Evolutionary conservation across 2,888 invertebrate genomes (phyloP).

Genomic region (Chromoteleia sp.): DNA sequence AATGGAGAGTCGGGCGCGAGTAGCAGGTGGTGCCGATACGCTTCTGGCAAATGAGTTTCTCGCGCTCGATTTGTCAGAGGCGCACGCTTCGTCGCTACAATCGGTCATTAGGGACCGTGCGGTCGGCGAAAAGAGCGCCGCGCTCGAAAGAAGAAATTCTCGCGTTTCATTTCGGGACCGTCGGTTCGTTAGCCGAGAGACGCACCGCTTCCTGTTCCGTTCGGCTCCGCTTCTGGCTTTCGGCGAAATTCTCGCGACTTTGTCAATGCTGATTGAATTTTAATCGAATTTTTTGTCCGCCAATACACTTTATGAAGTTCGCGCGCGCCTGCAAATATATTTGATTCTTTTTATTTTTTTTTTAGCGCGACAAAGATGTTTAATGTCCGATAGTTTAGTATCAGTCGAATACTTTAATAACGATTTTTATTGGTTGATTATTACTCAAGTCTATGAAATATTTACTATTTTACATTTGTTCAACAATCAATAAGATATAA

Average conservation of each 20-base stretch:
- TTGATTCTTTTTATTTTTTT: no score
- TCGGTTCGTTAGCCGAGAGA: conserved; percentile 53
- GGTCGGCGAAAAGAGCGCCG: conserved; percentile 30
- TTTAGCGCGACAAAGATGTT: no score
- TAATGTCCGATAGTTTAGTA: no score
- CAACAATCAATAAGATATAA: no score
- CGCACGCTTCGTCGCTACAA: conserved; percentile 70
- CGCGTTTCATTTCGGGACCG: conserved; percentile 49
- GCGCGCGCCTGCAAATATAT: not conserved
- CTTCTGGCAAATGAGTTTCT: conserved; percentile 81
- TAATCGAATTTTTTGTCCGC: conserved; percentile 23
- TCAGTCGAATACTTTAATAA: no score
- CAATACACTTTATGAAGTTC: conserved; percentile 2
- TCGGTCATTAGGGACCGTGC: conserved; percentile 74
- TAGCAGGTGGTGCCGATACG: conserved; percentile 80
- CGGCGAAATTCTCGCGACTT: conserved; percentile 25
- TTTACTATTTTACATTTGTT: no score
- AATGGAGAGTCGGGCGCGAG: conserved; percentile 76
- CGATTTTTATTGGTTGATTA: no score
- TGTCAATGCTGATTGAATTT: conserved; percentile 38
- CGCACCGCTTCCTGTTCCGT: conserved; percentile 42
- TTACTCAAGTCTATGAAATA: no score
- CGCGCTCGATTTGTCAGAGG: conserved; percentile 78
- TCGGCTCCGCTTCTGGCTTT: conserved; percentile 7
- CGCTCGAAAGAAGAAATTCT: conserved; percentile 38